Base-by-base conservation (phyloP, 2,113 vertebrate genomes). In the Rafetus swinhoei region DNA sequence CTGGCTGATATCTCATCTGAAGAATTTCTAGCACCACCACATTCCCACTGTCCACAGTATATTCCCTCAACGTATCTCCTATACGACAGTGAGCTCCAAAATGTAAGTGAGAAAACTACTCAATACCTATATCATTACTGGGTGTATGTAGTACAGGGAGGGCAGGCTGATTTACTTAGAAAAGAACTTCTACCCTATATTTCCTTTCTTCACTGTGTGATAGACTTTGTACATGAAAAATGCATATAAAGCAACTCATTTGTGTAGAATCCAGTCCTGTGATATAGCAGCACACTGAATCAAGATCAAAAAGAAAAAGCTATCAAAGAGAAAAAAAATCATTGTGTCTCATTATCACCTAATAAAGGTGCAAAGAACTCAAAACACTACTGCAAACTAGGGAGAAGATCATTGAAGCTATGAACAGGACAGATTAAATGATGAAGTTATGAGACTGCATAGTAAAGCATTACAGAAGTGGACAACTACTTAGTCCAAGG, bases 301-400 rank as follows among this genome's bases (percentile, higher is more conserved):
- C 56, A 93, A 90, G 91, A 97, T 97, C 91, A 97, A 97, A 96
- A 87, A 95, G 90, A 95, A 81, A 92, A 81, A 9, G 3, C 59
- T 95, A 87, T 94, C 88, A 95, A 96, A 94, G 91, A 18, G 91
- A 18, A 62, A 97, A 94, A 94, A 93, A 85, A 16, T 18, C 29
- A 35, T 60, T 1, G 6, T 93, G 35, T 87, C 84, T 97, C 93
- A 97, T 97, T 97, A 97, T 95, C 97, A 93, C 96, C 94, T 95
- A 85, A 82, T 95, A 96, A 95, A 92, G n/a, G 91, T 95, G 95
- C 82, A 90, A 97, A 96, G 94, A 95, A 4, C 18, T 85, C 81
- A 56, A 69, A 54, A 74, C 84, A 92, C 69, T 59, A 16, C 72
- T 89, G 94, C 1, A 91, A 96, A 97, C 92, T 91, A 91, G 92